Base-by-base conservation (phyloP, 2,797 vertebrate genomes). In the Gymnothorax reevesii region DNA sequence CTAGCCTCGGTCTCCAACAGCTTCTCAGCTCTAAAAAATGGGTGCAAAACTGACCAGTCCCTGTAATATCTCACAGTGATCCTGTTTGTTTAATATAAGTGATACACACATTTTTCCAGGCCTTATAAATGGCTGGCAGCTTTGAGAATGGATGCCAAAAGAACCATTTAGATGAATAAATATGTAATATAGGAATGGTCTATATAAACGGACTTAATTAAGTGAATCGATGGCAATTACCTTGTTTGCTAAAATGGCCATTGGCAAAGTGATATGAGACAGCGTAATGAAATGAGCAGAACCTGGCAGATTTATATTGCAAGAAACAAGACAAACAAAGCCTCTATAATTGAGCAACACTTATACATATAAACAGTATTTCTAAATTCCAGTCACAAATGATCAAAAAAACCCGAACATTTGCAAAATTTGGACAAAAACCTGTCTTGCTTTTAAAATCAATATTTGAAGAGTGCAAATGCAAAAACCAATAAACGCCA, bases 161-260 rank as follows among this genome's bases (percentile, higher is more conserved):
- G 79, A 22, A 25, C 88, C 85, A 90, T 83, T 86, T 54, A 86
- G 71, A 83, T 54, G 27, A 88, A 88, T 85, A 59, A 69, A 69
- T 64, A n/a, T 54, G 87, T 89, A 75, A 86, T 55, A 64, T 77
- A 60, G 60, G 57, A 80, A 57, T 27, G 54, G 83, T 83, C 42
- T 33, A 84, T 83, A 4, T 77, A 87, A 89, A 87, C 84, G 54
- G 57, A 73, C 86, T 83, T 86, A 59, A 87, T 83, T 12, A 86
- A 85, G 89, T 79, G 86, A 86, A 89, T 91, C 62, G 83, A 62
- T 80, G n/a, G 83, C 86, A 57, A 66, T 64, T 83, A 55, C 88
- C 54, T 88, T 88, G 49, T 86, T 55, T 86, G 66, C 69, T 71
- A 86, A 82, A 89, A 86, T 59, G 77, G 79, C 69, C 20, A 22